Evolutionary conservation across 2,113 vertebrate genomes (phyloP).

Genomic region (Catharus minimus): DNA sequence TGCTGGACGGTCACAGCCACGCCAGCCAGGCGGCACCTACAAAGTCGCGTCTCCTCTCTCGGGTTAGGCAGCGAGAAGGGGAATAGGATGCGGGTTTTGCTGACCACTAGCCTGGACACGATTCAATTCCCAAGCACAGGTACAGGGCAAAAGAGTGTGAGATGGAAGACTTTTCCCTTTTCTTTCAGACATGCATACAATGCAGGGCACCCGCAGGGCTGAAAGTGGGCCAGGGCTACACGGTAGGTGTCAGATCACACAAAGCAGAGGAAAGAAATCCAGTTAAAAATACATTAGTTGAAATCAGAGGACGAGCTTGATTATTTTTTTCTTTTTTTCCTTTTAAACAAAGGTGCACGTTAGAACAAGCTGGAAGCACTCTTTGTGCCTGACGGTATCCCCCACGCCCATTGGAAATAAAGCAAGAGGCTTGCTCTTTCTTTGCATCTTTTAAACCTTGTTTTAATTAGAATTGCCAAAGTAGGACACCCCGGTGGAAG

Average conservation of each 20-base stretch:
- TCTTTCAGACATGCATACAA: not conserved
- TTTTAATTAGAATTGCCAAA: slow-evolving; percentile 62
- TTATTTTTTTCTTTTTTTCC: slow-evolving; percentile 14
- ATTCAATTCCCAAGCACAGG: not conserved
- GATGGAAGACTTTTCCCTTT: not conserved
- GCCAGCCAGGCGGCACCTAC: not conserved
- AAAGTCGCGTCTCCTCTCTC: not conserved
- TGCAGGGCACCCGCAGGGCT: slow-evolving; percentile 24
- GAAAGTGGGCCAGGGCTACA: slow-evolving; percentile 56
- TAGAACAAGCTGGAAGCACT: slow-evolving; percentile 48
- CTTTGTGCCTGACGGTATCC: slow-evolving; percentile 17
- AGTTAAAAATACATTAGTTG: slow-evolving; percentile 59
- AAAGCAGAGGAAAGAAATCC: slow-evolving; percentile 20
- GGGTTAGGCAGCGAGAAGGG: not conserved
- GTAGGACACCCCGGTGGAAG: slow-evolving; percentile 27
- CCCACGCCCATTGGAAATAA: slow-evolving; percentile 50
- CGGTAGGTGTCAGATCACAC: slow-evolving; percentile 28
- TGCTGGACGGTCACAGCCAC: not conserved
- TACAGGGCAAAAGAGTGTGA: not conserved
- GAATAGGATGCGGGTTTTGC: not conserved
- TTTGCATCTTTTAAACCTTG: slow-evolving; percentile 34
- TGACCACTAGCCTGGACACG: not conserved
- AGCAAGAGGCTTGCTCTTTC: slow-evolving; percentile 11
- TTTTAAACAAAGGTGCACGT: slow-evolving; percentile 77
- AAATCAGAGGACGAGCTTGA: slow-evolving; percentile 75